Evolutionary conservation across 2,888 invertebrate genomes (phyloP).

Genomic region (Harpalus rubripes): DNA sequence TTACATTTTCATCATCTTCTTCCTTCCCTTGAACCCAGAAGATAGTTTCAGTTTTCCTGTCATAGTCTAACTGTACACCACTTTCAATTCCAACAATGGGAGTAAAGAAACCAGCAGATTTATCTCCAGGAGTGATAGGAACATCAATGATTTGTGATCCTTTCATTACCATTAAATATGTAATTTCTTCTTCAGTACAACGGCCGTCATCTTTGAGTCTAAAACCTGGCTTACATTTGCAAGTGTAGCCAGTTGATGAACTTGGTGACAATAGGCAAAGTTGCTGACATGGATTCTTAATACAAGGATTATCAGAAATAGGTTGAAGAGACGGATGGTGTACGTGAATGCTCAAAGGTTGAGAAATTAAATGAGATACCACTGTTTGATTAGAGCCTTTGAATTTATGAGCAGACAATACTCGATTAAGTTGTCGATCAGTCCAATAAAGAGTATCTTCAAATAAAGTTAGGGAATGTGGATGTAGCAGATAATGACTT

Average conservation of each 20-base stretch:
- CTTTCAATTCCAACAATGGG: constrained; percentile 94
- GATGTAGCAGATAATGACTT: constrained; percentile 95
- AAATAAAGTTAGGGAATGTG: constrained; percentile 96
- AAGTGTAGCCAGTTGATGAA: constrained; percentile 85
- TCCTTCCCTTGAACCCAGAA: constrained; percentile 93
- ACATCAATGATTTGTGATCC: constrained; percentile 94
- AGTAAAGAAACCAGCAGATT: constrained; percentile 88
- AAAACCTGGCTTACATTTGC: constrained; percentile 95
- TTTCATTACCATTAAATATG: constrained; percentile 94
- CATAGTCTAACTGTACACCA: constrained; percentile 94
- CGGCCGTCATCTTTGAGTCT: constrained; percentile 83
- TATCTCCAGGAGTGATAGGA: constrained; percentile 87
- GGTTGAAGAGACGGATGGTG: constrained; percentile 97
- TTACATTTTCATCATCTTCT: constrained; percentile 85
- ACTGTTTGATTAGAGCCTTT: constrained; percentile 91
- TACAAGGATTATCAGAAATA: constrained; percentile 87
- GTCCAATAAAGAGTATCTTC: constrained; percentile 99
- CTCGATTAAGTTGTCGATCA: constrained; percentile 94
- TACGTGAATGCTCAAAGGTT: constrained; percentile 96
- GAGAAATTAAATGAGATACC: constrained; percentile 95
- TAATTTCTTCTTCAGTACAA: constrained; percentile 91
- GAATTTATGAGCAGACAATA: constrained; percentile 94
- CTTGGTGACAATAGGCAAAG: constrained; percentile 94
- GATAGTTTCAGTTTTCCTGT: constrained; percentile 89
- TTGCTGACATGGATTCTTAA: constrained; percentile 88